Conservation (phyloP, 2,888 invertebrate genomes). For the Ophioninae sp. region DNA sequence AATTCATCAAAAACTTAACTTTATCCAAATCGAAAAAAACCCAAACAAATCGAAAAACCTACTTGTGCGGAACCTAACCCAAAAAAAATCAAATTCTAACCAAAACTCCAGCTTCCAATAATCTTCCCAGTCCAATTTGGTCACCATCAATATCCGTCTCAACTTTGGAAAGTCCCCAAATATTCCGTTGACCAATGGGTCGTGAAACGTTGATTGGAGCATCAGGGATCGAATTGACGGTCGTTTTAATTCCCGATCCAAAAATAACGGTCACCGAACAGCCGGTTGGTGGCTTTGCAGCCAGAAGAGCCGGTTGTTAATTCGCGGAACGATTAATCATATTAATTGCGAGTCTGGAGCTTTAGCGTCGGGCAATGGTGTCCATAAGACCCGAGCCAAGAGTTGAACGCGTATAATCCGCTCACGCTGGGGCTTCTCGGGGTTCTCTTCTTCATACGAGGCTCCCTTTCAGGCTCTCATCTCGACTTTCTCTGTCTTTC, state of each 20-base stretch:
- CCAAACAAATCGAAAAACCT: no score
- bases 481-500: constrained; percentile 18
- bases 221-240: neutral
- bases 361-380: constrained; percentile 52
- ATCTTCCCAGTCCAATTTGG: no score
- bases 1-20: no score
- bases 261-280: constrained; percentile 12
- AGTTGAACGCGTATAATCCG: constrained; percentile 37
- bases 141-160: no score
- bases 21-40: no score
- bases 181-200: no score
- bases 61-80: no score
- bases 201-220: no score
- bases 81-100: no score
- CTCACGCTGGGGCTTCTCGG: constrained; percentile 43
- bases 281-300: constrained; percentile 43
- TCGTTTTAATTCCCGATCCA: neutral
- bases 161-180: no score
- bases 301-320: constrained; percentile 68
- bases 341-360: constrained; percentile 74
- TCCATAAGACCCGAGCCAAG: constrained; percentile 55
- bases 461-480: neutral
- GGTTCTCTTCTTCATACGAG: constrained; percentile 25
- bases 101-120: no score
- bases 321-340: constrained; percentile 79